Conservation (phyloP, 2,113 vertebrate genomes). For the Scalopus aquaticus region DNA sequence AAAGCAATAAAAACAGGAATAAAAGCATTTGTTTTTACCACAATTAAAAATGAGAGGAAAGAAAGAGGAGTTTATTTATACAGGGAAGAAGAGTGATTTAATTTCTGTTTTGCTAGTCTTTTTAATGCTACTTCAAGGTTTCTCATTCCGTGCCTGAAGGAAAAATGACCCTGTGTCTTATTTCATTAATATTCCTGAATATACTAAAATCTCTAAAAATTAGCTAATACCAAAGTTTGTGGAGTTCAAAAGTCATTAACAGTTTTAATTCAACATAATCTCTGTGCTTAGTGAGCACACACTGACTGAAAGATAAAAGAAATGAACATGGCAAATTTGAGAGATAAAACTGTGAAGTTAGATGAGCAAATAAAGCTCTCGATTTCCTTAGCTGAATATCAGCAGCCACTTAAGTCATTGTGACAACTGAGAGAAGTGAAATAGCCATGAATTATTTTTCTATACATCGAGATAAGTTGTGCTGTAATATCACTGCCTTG, state of each 20-base stretch:
- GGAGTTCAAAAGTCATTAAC: background rate
- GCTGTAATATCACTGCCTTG: background rate
- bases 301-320: background rate
- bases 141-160: background rate
- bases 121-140: background rate
- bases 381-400: background rate
- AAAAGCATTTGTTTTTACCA: background rate
- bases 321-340: background rate
- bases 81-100: rapidly evolving
- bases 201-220: background rate
- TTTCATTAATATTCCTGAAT: background rate
- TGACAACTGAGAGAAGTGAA: background rate
- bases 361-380: background rate
- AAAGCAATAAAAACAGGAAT: background rate
- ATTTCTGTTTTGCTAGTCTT: rapidly evolving
- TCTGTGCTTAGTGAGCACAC: background rate
- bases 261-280: background rate
- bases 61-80: too few species aligned
- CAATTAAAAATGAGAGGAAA: background rate
- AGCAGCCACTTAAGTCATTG: background rate
- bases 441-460: background rate
- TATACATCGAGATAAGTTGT: background rate
- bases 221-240: background rate
- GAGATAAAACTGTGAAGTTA: background rate
- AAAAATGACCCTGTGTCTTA: background rate